Base-by-base conservation (phyloP, 2,113 vertebrate genomes). In the Pimephales promelas region DNA sequence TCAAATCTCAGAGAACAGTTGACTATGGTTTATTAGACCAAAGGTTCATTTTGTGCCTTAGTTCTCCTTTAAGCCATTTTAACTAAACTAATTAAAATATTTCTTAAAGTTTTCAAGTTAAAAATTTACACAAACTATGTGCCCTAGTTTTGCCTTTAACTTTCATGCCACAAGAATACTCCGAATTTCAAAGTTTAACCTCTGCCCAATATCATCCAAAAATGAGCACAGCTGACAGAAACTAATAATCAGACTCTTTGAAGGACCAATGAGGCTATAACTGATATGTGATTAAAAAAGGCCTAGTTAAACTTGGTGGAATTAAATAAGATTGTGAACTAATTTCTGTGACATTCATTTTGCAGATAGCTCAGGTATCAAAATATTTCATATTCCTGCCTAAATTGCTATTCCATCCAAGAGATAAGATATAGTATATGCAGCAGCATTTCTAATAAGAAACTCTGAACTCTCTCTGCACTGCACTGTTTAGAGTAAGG, bases 241-340 rank as follows among this genome's bases (percentile, higher is more conserved):
- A 71, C 10, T 2, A 78, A 78, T 62, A 68, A 77, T 68, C 3
- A 75, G 18, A 78, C 26, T 52, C 40, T 49, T 34, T 76, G 43
- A 80, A 75, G 86, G 28, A 75, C 56, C 56, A 83, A 57, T 84
- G 74, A 54, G 14, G 76, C 40, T 14, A 78, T 54, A 59, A 57
- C 74, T 40, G 75, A 84, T 57, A 28, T 49, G 59, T 31, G 57
- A 62, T 16, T 47, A 79, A 47, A 62, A 79, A 28, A 47, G 14
- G 22, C 9, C 4, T 47, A 1, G n/a, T 47, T 47, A 47, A 20
- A 28, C 40, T 78, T 26, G 14, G 14, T 64, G 57, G 18, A 49
- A 28, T 64, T 31, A 64, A 49, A 52, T 74, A 14, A 74, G n/a
- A 74, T 71, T 71, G 26, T 49, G 47, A 52, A 28, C 47, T 47